Evolutionary conservation across 2,888 invertebrate species (phyloP), one percentile per base, ranked within the genome.

Genomic region (Emmelina monodactyla): DNA sequence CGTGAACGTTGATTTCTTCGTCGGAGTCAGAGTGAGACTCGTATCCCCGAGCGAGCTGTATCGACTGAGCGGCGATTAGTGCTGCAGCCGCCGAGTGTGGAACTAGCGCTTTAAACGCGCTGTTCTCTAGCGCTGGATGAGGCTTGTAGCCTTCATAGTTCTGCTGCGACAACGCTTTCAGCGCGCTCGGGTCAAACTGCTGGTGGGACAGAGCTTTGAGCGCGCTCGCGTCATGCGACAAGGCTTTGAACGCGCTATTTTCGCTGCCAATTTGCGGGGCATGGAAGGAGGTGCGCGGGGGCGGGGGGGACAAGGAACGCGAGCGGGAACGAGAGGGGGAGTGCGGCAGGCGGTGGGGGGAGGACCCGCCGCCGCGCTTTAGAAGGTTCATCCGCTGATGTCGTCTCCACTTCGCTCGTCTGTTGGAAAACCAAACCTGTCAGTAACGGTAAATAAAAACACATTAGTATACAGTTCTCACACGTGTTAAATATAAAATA

Each of bases 361-460:
- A 87, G 58, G 88, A 86, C 58, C 87, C 86, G 61, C 91, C 89
- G 65, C 88, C 86, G 61, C 91, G 89, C 78, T 92, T 92, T 80
- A 93, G 86, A 60, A 92, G 87, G 82, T 91, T 93, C 92, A 94
- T 93, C 73, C 94, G 90, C 79, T 95, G 94, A 82, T 95, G 94
- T 66, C 95, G 91, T 78, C 95, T 89, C 94, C 94, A 95, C 86
- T 95, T 95, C 82, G 95, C 95, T 85, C 95, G 91, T 91, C 95
- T 93, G 91, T 95, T 95, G 87, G 94, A 95, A 92, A 95, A 95
- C 95, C 95, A 95, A 89, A 95, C 95, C 95, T 95, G 91, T 88
- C 89, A 88, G 85, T 85, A 86, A 87, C 85, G 87, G 79, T 76
- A 78, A 73, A 78, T 66, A 76, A 69, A 25, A 72, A 65, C 58